These are phyloP conservation scores for Pedetes capensis DNA, from an alignment of 2,113 vertebrate species.

Conservation along the genomic window DNA sequence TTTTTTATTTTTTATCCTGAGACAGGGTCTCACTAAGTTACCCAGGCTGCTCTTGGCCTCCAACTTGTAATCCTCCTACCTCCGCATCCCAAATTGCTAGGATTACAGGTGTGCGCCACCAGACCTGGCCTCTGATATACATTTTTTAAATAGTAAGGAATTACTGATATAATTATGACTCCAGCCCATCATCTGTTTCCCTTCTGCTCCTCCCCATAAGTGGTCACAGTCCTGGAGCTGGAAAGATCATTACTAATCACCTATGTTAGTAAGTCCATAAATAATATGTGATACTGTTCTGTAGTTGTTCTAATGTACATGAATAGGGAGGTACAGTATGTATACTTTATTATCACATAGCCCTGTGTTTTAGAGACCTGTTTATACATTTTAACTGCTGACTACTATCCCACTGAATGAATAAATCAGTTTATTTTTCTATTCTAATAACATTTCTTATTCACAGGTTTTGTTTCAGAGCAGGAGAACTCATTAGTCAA, in stretches of 20 bases:
- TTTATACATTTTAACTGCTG: constrained; percentile 40
- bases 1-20: no score
- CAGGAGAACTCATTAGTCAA: not conserved
- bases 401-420: not conserved
- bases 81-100: no score
- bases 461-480: constrained; percentile 4
- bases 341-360: not conserved
- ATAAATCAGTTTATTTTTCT: not conserved
- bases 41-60: no score
- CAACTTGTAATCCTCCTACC: no score
- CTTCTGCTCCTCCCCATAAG: not conserved
- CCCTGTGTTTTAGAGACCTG: not conserved
- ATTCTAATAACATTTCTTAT: constrained; percentile 21
- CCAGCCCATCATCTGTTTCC: not conserved
- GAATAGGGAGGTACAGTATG: not conserved
- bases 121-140: not conserved
- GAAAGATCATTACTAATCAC: not conserved
- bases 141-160: not conserved
- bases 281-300: not conserved
- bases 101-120: no score
- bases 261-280: not conserved
- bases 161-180: constrained; percentile 2
- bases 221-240: constrained; percentile 13
- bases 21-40: no score
- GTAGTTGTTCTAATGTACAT: not conserved